phyloP scores from a whole-genome alignment of 2,888 invertebrate genomes.

The Cataglyphis rosenhaueri region DNA sequence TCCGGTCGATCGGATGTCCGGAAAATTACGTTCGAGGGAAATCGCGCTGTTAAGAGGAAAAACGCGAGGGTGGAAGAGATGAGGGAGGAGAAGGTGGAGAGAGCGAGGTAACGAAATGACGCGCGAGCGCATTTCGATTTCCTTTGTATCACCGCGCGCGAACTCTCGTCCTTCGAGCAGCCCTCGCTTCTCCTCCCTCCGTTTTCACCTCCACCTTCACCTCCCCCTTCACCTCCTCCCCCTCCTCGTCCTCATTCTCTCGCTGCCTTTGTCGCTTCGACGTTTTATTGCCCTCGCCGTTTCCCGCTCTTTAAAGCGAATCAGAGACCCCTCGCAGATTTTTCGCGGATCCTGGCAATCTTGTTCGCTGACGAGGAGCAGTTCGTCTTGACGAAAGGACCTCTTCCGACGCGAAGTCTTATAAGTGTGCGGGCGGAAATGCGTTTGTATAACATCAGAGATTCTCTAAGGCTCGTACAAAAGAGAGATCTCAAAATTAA shows the following conservation, averaged over 20 bases:
- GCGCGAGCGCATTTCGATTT: constrained; percentile 71
- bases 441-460: constrained; percentile 9
- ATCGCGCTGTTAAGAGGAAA: constrained; percentile 63
- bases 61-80: background rate
- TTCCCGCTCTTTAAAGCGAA: constrained; percentile 43
- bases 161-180: background rate
- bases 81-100: background rate
- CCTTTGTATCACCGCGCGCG: constrained; percentile 57
- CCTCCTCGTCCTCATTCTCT: background rate
- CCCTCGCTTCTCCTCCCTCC: background rate
- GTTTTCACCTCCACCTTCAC: background rate
- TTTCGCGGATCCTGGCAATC: constrained; percentile 45
- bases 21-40: constrained; percentile 73
- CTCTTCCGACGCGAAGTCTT: background rate
- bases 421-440: constrained; percentile 8
- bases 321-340: constrained; percentile 42
- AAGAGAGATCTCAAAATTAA: background rate
- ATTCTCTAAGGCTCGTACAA: background rate
- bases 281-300: constrained; percentile 60
- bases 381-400: constrained; percentile 28
- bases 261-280: constrained; percentile 57
- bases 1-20: constrained; percentile 70
- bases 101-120: constrained; percentile 67
- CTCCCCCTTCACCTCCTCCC: too few species aligned
- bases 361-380: constrained; percentile 40